These are phyloP conservation scores for Venusia cambrica DNA, from an alignment of 2,888 invertebrate genomes.

Conservation along the genomic window DNA sequence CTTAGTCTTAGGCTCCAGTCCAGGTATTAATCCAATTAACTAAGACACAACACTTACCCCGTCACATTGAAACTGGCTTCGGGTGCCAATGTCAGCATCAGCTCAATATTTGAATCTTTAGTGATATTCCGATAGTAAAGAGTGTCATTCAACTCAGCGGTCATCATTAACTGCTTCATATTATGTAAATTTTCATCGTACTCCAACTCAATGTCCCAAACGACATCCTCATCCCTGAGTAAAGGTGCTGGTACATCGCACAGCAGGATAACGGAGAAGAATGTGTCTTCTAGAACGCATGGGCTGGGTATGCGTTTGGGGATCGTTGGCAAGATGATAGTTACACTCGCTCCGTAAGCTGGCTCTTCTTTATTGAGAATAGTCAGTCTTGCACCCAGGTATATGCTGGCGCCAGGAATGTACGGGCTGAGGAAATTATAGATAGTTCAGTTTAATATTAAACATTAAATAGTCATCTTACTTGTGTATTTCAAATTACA, in stretches of 20 bases:
- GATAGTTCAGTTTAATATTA: no score
- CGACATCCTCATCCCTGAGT: conserved; percentile 42
- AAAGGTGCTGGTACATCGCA: conserved; percentile 61
- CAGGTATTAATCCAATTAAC: no score
- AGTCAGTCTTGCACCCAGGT: conserved; percentile 52
- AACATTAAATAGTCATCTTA: no score
- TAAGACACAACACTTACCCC: no score
- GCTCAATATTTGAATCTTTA: conserved; percentile 35
- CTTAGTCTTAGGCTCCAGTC: no score
- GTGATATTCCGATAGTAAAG: conserved; percentile 49
- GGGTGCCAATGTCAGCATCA: conserved; percentile 44
- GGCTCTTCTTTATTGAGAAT: conserved; percentile 61
- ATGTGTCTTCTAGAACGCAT: conserved; percentile 51
- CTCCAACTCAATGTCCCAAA: conserved; percentile 64
- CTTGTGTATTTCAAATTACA: no score
- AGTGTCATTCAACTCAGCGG: conserved; percentile 48
- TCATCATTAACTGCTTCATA: conserved; percentile 38
- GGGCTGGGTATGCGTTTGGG: conserved; percentile 57
- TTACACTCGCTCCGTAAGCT: conserved; percentile 60
- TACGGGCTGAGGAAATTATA: conserved; percentile 49
- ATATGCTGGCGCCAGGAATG: conserved; percentile 54
- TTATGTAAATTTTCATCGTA: conserved; percentile 41
- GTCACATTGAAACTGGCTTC: conserved; percentile 47
- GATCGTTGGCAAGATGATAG: conserved; percentile 49
- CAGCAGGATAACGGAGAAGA: conserved; percentile 46